A percentile compares a stretch with the other conserved stretches of the same genome.
Conservation (phyloP, 1,140 invertebrate genomes). For the Drosophila dunni region DNA sequence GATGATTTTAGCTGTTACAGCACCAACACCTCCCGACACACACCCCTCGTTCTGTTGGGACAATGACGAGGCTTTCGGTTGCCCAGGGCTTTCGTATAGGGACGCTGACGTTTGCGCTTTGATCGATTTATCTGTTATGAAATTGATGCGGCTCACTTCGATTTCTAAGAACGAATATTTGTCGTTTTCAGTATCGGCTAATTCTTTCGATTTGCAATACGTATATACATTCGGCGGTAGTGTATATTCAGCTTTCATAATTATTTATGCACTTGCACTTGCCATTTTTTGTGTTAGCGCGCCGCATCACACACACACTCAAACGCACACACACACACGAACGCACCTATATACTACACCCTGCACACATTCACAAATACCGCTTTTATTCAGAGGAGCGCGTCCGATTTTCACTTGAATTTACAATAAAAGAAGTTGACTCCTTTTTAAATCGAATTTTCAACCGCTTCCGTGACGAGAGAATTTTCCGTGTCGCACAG, state of each 20-base stretch:
- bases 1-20: slow-evolving; percentile 56
- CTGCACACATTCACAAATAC: slow-evolving; percentile 46
- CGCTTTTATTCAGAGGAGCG: slow-evolving; percentile 38
- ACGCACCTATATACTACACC: slow-evolving; percentile 6
- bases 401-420: slow-evolving; percentile 40
- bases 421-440: slow-evolving; percentile 36
- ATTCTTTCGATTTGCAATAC: slow-evolving; percentile 16
- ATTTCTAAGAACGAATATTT: slow-evolving; percentile 48
- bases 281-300: slow-evolving; percentile 57
- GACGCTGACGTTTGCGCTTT: slow-evolving; percentile 47
- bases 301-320: slow-evolving; percentile 36
- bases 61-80: slow-evolving; percentile 51
- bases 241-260: slow-evolving; percentile 56
- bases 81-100: slow-evolving; percentile 48
- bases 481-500: slow-evolving; percentile 41
- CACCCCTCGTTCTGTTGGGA: slow-evolving; percentile 26
- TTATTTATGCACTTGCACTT: slow-evolving; percentile 66
- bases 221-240: slow-evolving; percentile 29
- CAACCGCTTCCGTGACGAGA: slow-evolving; percentile 19
- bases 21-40: slow-evolving; percentile 32
- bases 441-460: slow-evolving; percentile 44
- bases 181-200: slow-evolving; percentile 5
- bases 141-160: slow-evolving; percentile 64
- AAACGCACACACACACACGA: slow-evolving; percentile 20
- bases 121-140: slow-evolving; percentile 77